Conservation (phyloP, 2,113 vertebrate species). For the Eurystomus gularis region DNA sequence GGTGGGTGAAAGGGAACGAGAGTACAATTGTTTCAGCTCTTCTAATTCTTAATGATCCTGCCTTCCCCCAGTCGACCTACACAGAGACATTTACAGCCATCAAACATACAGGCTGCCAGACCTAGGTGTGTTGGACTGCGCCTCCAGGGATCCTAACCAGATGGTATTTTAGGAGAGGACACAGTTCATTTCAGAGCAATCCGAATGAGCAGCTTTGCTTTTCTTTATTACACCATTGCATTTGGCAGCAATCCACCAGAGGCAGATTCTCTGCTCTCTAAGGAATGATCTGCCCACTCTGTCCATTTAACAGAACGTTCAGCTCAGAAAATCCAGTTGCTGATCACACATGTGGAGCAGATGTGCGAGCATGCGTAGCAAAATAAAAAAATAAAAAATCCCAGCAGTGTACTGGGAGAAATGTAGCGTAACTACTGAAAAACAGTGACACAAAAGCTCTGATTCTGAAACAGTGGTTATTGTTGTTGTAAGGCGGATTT, state of each 20-base stretch:
- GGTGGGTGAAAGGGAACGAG: slow-evolving; percentile 35
- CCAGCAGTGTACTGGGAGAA: slow-evolving; percentile 75
- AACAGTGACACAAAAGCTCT: slow-evolving; percentile 72
- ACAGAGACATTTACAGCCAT: slow-evolving; percentile 69
- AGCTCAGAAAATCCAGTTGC: slow-evolving; percentile 71
- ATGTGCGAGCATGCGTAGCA: slow-evolving; percentile 79
- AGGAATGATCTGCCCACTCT: slow-evolving; percentile 80
- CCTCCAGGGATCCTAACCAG: slow-evolving; percentile 74
- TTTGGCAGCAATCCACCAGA: slow-evolving; percentile 78
- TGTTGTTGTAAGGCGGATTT: slow-evolving; percentile 65
- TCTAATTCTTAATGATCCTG: slow-evolving; percentile 63
- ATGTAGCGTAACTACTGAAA: slow-evolving; percentile 79
- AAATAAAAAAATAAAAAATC: slow-evolving; percentile 78
- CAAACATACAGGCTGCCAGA: slow-evolving; percentile 66
- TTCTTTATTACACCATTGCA: slow-evolving; percentile 78
- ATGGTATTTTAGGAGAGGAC: slow-evolving; percentile 82
- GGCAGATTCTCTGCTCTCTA: slow-evolving; percentile 77
- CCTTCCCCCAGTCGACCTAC: slow-evolving; percentile 56
- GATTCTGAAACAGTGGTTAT: slow-evolving; percentile 70
- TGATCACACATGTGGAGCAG: slow-evolving; percentile 83
- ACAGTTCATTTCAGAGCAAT: slow-evolving; percentile 82
- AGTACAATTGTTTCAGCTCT: slow-evolving; percentile 51
- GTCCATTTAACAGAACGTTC: slow-evolving; percentile 82
- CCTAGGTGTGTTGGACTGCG: slow-evolving; percentile 73
- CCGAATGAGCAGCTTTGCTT: slow-evolving; percentile 76